phyloP scores from a whole-genome alignment of 64 coral and sea anemone genomes.

The Stichodactyla helianthus region DNA sequence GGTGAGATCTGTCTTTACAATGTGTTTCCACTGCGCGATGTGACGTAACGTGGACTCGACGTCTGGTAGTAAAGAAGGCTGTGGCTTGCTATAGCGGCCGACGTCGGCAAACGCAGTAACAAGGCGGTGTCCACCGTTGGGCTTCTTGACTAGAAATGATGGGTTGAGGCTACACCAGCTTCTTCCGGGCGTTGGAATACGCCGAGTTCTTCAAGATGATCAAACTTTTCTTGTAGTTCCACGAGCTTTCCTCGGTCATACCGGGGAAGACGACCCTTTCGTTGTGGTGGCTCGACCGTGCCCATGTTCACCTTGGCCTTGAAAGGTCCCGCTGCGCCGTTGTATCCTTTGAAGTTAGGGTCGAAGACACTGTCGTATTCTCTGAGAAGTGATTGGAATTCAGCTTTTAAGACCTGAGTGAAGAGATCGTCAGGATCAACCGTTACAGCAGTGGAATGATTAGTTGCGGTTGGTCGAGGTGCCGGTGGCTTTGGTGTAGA shows the following conservation, averaged over 20 bases:
- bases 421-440: slow-evolving; percentile 27
- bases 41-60: too few species aligned
- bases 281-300: slow-evolving; percentile 21
- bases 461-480: not conserved
- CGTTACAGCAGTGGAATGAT: slow-evolving; percentile 18
- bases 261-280: slow-evolving; percentile 18
- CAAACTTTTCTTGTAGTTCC: not conserved
- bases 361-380: slow-evolving; percentile 35
- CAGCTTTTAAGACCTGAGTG: slow-evolving; percentile 13
- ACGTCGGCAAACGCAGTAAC: too few species aligned
- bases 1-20: too few species aligned
- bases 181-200: too few species aligned
- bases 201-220: too few species aligned
- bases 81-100: too few species aligned
- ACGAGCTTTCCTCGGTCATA: slow-evolving; percentile 28
- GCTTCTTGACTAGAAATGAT: too few species aligned
- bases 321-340: slow-evolving; percentile 8
- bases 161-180: too few species aligned
- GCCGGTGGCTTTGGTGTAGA: not conserved
- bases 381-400: slow-evolving; percentile 37
- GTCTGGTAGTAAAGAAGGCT: too few species aligned
- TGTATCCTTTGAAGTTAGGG: slow-evolving; percentile 31
- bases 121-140: too few species aligned
- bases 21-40: too few species aligned
- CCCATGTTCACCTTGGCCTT: slow-evolving; percentile 4